These are phyloP conservation scores for Luehdorfia chinensis DNA, from an alignment of 1,140 invertebrate species.

Conservation along the genomic window DNA sequence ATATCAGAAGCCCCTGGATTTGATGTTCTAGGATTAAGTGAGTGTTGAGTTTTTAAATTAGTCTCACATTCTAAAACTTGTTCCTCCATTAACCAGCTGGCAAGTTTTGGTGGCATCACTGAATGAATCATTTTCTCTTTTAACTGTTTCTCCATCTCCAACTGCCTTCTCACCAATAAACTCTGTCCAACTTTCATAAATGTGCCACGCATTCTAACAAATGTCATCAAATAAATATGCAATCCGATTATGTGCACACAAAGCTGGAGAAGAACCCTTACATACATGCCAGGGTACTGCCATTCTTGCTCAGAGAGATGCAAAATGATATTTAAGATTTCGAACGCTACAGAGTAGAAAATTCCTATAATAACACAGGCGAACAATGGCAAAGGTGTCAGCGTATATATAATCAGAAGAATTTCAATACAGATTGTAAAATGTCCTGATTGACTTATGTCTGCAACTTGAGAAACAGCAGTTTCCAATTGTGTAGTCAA, in stretches of 20 bases:
- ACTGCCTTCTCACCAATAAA: slow-evolving; percentile 84
- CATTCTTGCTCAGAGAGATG: slow-evolving; percentile 68
- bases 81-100: slow-evolving; percentile 90
- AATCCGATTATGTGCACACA: slow-evolving; percentile 95
- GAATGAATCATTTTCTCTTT: slow-evolving; percentile 99
- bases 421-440: slow-evolving; percentile 92
- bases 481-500: slow-evolving; percentile 73
- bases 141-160: slow-evolving; percentile 95
- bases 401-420: slow-evolving; percentile 93
- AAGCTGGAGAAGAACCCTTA: slow-evolving; percentile 89
- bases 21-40: slow-evolving; percentile 69
- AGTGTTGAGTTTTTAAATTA: slow-evolving; percentile 61
- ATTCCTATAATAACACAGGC: slow-evolving; percentile 86
- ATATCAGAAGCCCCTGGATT: slow-evolving; percentile 83
- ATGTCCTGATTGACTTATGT: slow-evolving; percentile 87
- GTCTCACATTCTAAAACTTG: slow-evolving; percentile 77
- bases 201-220: slow-evolving; percentile 93
- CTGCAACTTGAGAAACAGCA: slow-evolving; percentile 57
- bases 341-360: slow-evolving; percentile 90
- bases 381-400: slow-evolving; percentile 94
- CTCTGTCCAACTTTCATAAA: slow-evolving; percentile 98
- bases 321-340: slow-evolving; percentile 78
- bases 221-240: slow-evolving; percentile 95
- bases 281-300: slow-evolving; percentile 79
- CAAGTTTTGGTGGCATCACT: slow-evolving; percentile 96